Evolutionary conservation across 2,113 vertebrate species (phyloP).

Genomic region (Trichomycterus rosablanca): DNA sequence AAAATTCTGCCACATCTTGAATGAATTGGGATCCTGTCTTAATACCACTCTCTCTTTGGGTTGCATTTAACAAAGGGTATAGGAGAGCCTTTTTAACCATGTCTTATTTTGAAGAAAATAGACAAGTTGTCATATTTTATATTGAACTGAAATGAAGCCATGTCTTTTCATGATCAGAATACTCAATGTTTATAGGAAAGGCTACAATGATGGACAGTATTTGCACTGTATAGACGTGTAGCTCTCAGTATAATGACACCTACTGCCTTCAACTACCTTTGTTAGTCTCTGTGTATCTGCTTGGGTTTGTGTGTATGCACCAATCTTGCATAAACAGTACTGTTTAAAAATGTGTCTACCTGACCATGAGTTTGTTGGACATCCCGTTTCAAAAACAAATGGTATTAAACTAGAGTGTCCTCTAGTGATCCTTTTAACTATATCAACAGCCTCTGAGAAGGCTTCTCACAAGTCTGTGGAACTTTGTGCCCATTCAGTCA

Average conservation of each 20-base stretch:
- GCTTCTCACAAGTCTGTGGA: no score
- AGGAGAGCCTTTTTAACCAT: neutral
- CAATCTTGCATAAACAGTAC: no score
- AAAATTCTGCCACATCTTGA: slow-evolving; percentile 5
- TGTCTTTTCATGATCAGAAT: neutral
- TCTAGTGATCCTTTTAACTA: no score
- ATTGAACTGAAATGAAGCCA: neutral
- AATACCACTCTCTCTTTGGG: neutral
- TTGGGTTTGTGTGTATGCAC: no score
- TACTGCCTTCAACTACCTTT: slow-evolving; percentile 7
- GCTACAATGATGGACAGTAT: neutral
- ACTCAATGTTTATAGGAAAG: neutral
- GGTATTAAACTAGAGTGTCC: no score
- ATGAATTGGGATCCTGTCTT: neutral
- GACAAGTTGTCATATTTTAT: neutral
- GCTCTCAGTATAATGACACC: neutral
- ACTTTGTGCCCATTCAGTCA: no score
- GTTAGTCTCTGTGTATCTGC: neutral
- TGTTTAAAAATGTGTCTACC: no score
- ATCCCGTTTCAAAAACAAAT: no score
- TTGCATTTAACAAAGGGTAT: slow-evolving; percentile 1
- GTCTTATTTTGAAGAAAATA: neutral
- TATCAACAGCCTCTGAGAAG: no score
- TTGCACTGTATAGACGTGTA: slow-evolving; percentile 14
- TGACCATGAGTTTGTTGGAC: no score